Evolutionary conservation across 2,888 invertebrate genomes (phyloP), one percentile per base, ranked within the genome.

Genomic region (Psylliodes chrysocephalus): DNA sequence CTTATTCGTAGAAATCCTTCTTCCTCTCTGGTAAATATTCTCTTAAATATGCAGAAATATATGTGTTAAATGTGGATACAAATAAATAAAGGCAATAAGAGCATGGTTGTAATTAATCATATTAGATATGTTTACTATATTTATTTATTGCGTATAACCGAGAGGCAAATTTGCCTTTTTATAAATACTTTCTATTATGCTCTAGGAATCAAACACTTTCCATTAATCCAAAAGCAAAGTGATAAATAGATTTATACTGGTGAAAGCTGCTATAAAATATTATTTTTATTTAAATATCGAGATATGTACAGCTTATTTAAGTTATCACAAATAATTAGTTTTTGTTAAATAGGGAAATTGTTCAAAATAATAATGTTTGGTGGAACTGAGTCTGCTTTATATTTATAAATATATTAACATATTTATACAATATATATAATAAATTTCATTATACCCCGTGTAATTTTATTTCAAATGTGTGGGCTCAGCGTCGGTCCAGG

Each of bases 171-270:
- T 49, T 57, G 60, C 60, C 63, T 65, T 62, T 61, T 65, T 63
- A 46, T 12, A 19, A 7, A 22, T 22, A 22, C n/a, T 46, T 46
- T 19, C 8, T 8, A 22, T 46, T 12, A n/a, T n/a, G 10, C 10
- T 6, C 28, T 15, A 49, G 53, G 69, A 69, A 70, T 71, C 73
- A 74, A 75, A 77, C 75, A 76, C 75, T 76, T 70, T 75, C 77
- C 76, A 76, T 71, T 68, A 70, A 72, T 75, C 75, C 68, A 75
- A 75, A 77, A 73, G 74, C 74, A 80, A 80, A 77, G 78, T 80
- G 79, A 80, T 80, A 79, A 73, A 75, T 77, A 77, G 77, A 78
- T 77, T 78, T 78, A 79, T 76, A 78, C 76, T 71, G 75, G 76
- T 75, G 49, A 76, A 76, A 73, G 77, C 76, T 77, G 76, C 68